Conservation (phyloP, 2,113 vertebrate genomes). For the Myrmecophaga tridactyla region DNA sequence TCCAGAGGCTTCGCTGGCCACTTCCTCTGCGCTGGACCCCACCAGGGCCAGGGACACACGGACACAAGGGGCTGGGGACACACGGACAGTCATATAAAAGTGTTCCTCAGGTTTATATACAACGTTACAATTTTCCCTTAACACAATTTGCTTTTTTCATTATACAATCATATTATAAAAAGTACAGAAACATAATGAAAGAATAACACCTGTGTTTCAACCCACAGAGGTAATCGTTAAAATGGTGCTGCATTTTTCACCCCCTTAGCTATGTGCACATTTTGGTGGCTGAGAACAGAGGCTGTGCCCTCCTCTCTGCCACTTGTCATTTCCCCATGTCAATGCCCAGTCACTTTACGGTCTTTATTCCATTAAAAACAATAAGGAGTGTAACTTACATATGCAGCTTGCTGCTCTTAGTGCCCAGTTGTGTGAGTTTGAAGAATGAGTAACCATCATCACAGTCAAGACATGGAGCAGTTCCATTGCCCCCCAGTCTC, state of each 20-base stretch:
- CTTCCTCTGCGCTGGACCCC: fast-evolving
- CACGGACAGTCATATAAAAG: background rate
- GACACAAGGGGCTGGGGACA: background rate
- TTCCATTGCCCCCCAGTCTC: background rate
- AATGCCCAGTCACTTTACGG: background rate
- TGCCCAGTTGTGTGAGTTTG: background rate
- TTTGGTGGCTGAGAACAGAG: background rate
- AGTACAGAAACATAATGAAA: background rate
- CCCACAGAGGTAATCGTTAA: background rate
- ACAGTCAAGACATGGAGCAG: background rate
- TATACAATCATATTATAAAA: background rate
- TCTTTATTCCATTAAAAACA: background rate
- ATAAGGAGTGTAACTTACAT: background rate
- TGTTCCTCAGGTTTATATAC: background rate
- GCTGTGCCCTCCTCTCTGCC: background rate
- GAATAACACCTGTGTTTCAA: background rate
- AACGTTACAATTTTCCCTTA: background rate
- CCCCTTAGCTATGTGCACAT: background rate
- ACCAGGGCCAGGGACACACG: no score
- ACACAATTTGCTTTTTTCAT: background rate
- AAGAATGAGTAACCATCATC: background rate
- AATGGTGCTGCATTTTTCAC: background rate
- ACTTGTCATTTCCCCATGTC: background rate
- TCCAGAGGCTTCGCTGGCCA: background rate
- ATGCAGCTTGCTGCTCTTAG: background rate